Evolutionary conservation across 1,140 invertebrate species (phyloP).

Genomic region (Polypedilum pembai): DNA sequence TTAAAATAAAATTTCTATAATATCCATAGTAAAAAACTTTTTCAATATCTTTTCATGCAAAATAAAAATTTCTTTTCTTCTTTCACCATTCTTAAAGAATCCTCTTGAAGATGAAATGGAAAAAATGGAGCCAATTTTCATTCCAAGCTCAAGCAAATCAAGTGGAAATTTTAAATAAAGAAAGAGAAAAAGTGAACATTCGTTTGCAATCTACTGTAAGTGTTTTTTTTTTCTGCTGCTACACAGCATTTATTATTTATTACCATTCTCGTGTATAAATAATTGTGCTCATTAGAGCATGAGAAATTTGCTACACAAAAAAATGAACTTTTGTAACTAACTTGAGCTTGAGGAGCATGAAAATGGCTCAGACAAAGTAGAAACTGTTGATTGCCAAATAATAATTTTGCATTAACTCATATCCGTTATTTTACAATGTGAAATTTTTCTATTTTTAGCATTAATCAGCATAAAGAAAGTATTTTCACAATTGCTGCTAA

Average conservation of each 20-base stretch:
- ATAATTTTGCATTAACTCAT: no score
- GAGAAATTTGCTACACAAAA: background rate
- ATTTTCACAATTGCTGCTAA: no score
- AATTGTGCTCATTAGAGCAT: conserved; percentile 17
- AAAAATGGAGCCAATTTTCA: background rate
- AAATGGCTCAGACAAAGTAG: no score
- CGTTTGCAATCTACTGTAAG: background rate
- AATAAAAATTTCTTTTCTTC: background rate
- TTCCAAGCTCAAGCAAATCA: background rate
- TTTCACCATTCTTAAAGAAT: no score
- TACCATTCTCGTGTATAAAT: background rate
- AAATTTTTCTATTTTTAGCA: no score
- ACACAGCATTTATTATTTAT: conserved; percentile 5
- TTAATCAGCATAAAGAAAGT: no score
- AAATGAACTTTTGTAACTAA: background rate
- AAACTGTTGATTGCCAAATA: no score
- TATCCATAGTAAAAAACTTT: no score
- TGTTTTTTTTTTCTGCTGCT: background rate
- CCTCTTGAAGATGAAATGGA: no score
- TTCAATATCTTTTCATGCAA: background rate
- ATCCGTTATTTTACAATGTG: no score
- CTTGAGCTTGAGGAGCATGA: no score
- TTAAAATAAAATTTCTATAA: no score
- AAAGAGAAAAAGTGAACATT: conserved; percentile 6
- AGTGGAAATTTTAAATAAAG: background rate